These are phyloP conservation scores for Troides helena DNA, from an alignment of 2,888 invertebrate species.

Conservation along the genomic window DNA sequence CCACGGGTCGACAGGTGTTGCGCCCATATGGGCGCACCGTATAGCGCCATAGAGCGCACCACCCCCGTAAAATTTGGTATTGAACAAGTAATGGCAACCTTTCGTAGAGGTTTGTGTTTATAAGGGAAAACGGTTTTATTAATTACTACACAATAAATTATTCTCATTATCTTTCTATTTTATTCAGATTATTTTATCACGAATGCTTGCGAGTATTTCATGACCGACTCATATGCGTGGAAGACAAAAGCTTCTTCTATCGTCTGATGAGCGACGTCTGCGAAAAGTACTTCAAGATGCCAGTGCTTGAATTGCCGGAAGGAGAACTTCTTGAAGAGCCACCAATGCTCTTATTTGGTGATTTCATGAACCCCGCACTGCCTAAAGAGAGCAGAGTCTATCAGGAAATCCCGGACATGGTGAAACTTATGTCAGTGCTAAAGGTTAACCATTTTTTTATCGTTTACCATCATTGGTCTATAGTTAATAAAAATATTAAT, in stretches of 20 bases:
- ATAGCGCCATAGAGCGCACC: too few species aligned
- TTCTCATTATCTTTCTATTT: not conserved
- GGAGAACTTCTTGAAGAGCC: slow-evolving; percentile 80
- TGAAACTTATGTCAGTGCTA: slow-evolving; percentile 85
- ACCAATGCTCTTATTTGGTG: slow-evolving; percentile 89
- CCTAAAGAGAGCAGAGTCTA: slow-evolving; percentile 87
- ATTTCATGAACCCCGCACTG: slow-evolving; percentile 89
- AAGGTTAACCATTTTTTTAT: slow-evolving; percentile 73
- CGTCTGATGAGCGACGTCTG: slow-evolving; percentile 85
- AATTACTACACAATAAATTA: not conserved
- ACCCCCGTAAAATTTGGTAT: too few species aligned
- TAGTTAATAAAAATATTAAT: not conserved
- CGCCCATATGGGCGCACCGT: too few species aligned
- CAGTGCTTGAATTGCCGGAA: slow-evolving; percentile 81
- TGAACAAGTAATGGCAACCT: too few species aligned
- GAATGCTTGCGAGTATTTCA: slow-evolving; percentile 95
- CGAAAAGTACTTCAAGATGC: slow-evolving; percentile 81
- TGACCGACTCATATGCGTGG: slow-evolving; percentile 90
- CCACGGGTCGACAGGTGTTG: too few species aligned
- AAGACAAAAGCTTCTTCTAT: slow-evolving; percentile 91
- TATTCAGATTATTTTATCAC: slow-evolving; percentile 90
- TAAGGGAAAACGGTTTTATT: too few species aligned
- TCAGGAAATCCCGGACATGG: slow-evolving; percentile 88
- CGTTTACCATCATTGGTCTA: not conserved
- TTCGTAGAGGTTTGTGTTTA: too few species aligned